Base-by-base conservation (phyloP, 2,797 vertebrate species). In the Bucorvus abyssinicus region DNA sequence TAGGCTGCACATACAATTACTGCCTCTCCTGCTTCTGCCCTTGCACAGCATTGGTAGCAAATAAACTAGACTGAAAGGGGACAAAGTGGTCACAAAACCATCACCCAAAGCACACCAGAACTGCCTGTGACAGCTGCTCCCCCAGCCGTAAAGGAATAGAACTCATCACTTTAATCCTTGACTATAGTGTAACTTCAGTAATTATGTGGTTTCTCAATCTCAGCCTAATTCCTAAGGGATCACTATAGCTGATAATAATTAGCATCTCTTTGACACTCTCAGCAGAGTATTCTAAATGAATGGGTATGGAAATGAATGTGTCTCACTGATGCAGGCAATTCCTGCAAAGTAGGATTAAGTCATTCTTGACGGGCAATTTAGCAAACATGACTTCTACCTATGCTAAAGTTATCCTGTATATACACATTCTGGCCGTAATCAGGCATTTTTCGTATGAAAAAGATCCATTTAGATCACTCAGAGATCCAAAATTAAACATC, bases 301-400 rank as follows among this genome's bases (percentile, higher is more conserved):
- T 27, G 50, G 42, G 24, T 27, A 87, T 87, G 79, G 84, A 91
- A 96, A 94, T 95, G 55, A 89, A 34, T 12, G 12, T 45, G 53
- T 89, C 75, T 79, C 89, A 63, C 24, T 67, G 53, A 87, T 44
- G 42, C 26, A 83, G 81, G 92, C 86, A 78, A 2, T 36, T 77
- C 80, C 84, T 83, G 47, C 50, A 83, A 77, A 80, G 84, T 20
- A 67, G 60, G 75, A 96, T 95, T 85, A 96, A 93, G 84, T 50
- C n/a, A 45, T 59, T 83, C 88, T 44, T 87, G 89, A 93, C 89
- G 89, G 79, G 75, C 57, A 91, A 9, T 12, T 83, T 61, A 77
- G 92, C 82, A 57, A 93, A 91, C 38, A 71, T 21, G 32, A 52
- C 45, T 67, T 68, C 60, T 36, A 79, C 57, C 87, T n/a, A 38